Base-by-base conservation (phyloP, 2,888 invertebrate genomes). In the Phymatocera aterrima region DNA sequence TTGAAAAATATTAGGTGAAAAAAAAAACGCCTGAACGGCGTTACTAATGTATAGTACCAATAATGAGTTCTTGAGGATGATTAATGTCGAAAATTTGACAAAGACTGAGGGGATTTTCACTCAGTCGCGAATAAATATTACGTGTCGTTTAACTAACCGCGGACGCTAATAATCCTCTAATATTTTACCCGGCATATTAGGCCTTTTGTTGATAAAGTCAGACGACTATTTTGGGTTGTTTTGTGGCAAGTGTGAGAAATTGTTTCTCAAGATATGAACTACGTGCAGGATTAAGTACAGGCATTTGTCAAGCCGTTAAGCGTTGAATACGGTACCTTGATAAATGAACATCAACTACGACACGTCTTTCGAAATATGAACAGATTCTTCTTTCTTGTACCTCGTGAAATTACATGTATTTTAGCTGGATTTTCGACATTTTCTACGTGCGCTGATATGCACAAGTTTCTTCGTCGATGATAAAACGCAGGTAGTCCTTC, bases 191-290 rank as follows among this genome's bases (percentile, higher is more conserved):
- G 72, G 72, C 48, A 51, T 72, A 72, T 72, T 72, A 72, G 51
- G 72, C 72, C 72, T 72, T 72, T 51, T 48, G 72, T 51, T 72
- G 72, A 51, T 72, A 72, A 72, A 72, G 72, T 51, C 72, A 48
- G 51, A 51, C 51, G 51, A 48, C 48, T 72, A 72, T 72, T 72
- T 48, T 37, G 72, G 72, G 51, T 72, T 48, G 72, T 72, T 72
- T 72, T 72, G 51, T 51, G 51, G 72, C 72, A 72, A 72, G 51
- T 72, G 51, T 72, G 72, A 72, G 72, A 72, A 51, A 72, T 72
- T 72, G 72, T 72, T 72, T 72, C 72, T 72, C 72, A 72, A 72
- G 72, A 72, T 72, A 72, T 72, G 72, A 72, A 51, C 18, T 51
- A 48, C 31, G 72, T 72, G n/a, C 40, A 46, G n/a, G 51, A n/a